Evolutionary conservation across 2,797 vertebrate genomes (phyloP), one percentile per base, ranked within the genome.

Genomic region (Oceanodroma leucorhoa): DNA sequence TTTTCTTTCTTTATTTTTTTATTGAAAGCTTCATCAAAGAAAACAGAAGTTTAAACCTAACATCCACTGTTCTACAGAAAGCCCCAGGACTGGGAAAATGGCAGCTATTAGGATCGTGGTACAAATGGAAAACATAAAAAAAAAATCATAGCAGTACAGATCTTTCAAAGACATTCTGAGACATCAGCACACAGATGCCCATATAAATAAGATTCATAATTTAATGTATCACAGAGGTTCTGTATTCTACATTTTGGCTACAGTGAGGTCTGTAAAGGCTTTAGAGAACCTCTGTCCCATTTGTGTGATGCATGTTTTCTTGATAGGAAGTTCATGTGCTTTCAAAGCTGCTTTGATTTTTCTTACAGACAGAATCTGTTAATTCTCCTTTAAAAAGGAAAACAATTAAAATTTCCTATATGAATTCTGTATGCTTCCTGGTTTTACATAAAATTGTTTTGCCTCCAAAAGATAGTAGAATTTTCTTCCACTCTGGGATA

Each of bases 1-100:
- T 96, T 96, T 96, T 93, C 77, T 96, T 98, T 96, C 97, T 97
- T 97, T 96, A 96, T 96, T 98, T 98, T 98, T 99, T 99, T 98
- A 99, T 99, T 99, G 98, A 99, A 99, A 99, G 99, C 99, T 99
- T 99, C 98, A 98, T 99, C 98, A 99, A 99, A 99, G 98, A 99
- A 99, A 99, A 99, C 98, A 98, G 98, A 99, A 99, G 98, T 99
- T 99, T 98, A 98, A 99, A 99, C 98, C 98, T 98, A 99, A 99
- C 98, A 99, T 99, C 99, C 98, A 99, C 98, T 99, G 98, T 99
- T 99, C 98, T 99, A 99, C 98, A 98, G 98, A 99, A 99, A 99
- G 97, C 97, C 97, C 98, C 97, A 97, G 96, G 97, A 97, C 93
- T 96, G 95, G 97, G 97, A 95, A 98, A 97, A 97, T 97, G 97